Conservation (phyloP, 2,113 vertebrate genomes). For the Crotophaga sulcirostris region DNA sequence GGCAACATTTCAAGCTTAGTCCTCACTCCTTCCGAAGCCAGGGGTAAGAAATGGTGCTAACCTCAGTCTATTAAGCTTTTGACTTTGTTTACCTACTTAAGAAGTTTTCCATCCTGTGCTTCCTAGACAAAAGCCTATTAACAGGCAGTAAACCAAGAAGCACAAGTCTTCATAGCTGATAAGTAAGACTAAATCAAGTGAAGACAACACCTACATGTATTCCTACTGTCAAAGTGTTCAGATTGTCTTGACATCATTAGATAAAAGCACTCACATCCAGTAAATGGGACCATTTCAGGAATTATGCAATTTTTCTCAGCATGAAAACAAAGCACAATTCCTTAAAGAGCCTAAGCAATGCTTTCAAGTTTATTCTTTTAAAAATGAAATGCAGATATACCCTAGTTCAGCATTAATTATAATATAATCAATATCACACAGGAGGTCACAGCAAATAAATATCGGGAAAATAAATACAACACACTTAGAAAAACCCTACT, state of each 20-base stretch:
- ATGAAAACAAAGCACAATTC: neutral
- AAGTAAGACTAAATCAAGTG: neutral
- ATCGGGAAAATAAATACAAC: neutral
- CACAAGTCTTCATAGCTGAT: neutral
- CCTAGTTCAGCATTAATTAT: neutral
- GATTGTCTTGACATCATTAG: neutral
- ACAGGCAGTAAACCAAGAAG: neutral
- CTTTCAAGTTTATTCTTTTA: neutral
- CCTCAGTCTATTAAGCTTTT: neutral
- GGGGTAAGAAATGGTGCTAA: neutral
- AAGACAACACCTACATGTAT: neutral
- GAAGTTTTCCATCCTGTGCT: neutral
- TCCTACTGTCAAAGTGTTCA: neutral
- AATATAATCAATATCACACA: neutral
- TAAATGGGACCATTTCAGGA: neutral
- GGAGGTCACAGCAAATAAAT: neutral
- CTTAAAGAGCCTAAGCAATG: neutral
- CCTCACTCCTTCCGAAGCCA: neutral
- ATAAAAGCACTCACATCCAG: neutral
- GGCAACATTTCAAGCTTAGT: neutral
- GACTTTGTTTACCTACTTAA: neutral
- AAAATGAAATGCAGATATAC: conserved; percentile 8
- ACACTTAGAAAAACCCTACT: neutral
- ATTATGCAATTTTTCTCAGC: neutral
- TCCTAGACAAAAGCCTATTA: neutral